A percentile compares a stretch with the other conserved stretches of the same genome.
These are phyloP conservation scores for Sceloporus undulatus DNA, from an alignment of 2,113 vertebrate genomes.

Conservation along the genomic window DNA sequence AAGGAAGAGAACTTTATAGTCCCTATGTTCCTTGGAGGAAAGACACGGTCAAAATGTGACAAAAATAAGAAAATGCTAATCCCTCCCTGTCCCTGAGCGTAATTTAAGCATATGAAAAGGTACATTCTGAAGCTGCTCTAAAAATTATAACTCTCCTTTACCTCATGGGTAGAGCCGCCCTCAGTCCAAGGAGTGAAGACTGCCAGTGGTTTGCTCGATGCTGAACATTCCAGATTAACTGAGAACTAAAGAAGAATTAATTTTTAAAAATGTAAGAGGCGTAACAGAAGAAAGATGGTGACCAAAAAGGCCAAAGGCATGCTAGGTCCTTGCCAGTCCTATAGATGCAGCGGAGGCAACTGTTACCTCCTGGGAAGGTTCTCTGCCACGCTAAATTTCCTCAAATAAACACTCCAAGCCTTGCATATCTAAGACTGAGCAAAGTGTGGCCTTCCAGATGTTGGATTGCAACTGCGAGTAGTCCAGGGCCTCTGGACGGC, in stretches of 20 bases:
- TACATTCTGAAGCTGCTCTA: accelerated
- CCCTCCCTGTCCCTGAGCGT: background rate
- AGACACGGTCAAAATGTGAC: background rate
- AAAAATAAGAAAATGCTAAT: background rate
- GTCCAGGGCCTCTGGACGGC: background rate
- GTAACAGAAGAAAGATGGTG: background rate
- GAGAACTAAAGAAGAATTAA: conserved; percentile 67
- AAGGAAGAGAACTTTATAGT: background rate
- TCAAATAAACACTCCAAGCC: background rate
- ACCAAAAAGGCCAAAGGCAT: background rate
- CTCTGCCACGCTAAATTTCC: background rate
- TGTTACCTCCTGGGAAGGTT: background rate
- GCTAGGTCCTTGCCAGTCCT: background rate
- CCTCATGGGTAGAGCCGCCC: conserved; percentile 86
- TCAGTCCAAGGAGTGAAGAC: conserved; percentile 79
- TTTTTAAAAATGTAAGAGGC: background rate
- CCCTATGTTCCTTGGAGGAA: background rate
- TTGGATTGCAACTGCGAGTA: background rate
- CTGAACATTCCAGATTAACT: conserved; percentile 59
- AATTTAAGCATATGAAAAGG: background rate
- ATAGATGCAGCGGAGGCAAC: background rate
- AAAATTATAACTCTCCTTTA: conserved; percentile 47
- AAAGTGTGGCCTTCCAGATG: background rate
- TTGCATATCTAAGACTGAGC: background rate
- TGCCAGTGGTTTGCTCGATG: conserved; percentile 81